Evolutionary conservation across 2,797 vertebrate species (phyloP).

Genomic region (Poeciliopsis gracilis): DNA sequence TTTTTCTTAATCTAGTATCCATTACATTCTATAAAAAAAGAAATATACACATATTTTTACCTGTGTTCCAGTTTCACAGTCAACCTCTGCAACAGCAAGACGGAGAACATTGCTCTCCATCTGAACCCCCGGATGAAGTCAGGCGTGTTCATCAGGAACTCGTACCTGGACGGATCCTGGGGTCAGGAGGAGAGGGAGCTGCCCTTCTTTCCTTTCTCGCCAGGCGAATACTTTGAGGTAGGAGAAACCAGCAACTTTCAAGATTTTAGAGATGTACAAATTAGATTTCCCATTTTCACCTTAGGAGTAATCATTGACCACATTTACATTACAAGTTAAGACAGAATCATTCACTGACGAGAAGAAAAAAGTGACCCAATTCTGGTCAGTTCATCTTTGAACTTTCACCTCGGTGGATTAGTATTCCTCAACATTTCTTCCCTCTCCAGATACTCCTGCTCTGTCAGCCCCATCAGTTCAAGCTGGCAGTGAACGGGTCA

Average conservation of each 20-base stretch:
- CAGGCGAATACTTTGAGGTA: conserved; percentile 97
- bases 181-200: conserved; percentile 91
- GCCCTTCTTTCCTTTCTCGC: conserved; percentile 88
- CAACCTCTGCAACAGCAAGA: conserved; percentile 85
- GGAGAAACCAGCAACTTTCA: neutral
- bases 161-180: conserved; percentile 90
- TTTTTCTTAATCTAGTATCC: neutral
- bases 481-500: conserved; percentile 90
- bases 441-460: conserved; percentile 88
- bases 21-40: neutral
- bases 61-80: conserved; percentile 83
- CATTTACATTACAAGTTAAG: too few relatives aligned
- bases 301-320: neutral
- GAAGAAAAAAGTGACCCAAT: neutral
- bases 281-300: neutral
- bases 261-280: neutral
- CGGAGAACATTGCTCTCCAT: conserved; percentile 91
- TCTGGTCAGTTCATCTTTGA: neutral
- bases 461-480: conserved; percentile 89
- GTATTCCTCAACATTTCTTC: neutral
- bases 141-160: conserved; percentile 90
- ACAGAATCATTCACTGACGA: too few relatives aligned
- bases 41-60: too few relatives aligned
- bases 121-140: conserved; percentile 90
- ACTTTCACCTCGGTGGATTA: neutral